Evolutionary conservation across 2,797 vertebrate species (phyloP).

Genomic region (Crocodylus rhombifer): DNA sequence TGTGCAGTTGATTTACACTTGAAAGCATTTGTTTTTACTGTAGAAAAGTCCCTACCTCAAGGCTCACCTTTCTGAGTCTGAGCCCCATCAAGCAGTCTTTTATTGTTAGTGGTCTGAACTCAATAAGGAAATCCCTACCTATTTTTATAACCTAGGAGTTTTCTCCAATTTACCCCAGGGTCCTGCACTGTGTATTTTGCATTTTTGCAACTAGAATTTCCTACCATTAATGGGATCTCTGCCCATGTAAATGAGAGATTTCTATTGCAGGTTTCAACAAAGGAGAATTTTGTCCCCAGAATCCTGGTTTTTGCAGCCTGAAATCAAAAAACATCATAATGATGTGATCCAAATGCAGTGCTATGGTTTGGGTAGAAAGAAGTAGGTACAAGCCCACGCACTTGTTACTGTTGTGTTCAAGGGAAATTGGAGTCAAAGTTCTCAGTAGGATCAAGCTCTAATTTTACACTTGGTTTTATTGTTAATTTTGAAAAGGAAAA

Average conservation of each 20-base stretch:
- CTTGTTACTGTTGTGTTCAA: not conserved
- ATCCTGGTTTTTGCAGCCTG: conserved; percentile 7
- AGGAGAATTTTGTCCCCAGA: not conserved
- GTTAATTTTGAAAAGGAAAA: conserved; percentile 33
- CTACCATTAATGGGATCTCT: not conserved
- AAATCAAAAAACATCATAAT: not conserved
- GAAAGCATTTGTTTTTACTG: not conserved
- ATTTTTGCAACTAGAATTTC: conserved; percentile 30
- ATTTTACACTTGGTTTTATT: conserved; percentile 13
- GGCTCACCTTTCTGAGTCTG: not conserved
- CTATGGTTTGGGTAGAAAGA: not conserved
- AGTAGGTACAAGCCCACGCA: not conserved
- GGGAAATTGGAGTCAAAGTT: not conserved
- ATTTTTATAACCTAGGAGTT: conserved; percentile 4
- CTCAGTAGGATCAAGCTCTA: not conserved
- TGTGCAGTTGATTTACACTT: not conserved
- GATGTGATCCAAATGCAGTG: not conserved
- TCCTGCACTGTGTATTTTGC: not conserved
- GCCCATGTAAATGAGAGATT: conserved; percentile 10
- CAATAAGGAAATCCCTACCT: not conserved
- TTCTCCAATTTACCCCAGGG: not conserved
- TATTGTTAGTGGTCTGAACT: not conserved
- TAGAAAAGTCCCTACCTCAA: not conserved
- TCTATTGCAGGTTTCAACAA: not conserved
- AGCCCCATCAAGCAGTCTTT: conserved; percentile 21